phyloP scores from a whole-genome alignment of 2,113 vertebrate species.

The Callopanchax toddi region DNA sequence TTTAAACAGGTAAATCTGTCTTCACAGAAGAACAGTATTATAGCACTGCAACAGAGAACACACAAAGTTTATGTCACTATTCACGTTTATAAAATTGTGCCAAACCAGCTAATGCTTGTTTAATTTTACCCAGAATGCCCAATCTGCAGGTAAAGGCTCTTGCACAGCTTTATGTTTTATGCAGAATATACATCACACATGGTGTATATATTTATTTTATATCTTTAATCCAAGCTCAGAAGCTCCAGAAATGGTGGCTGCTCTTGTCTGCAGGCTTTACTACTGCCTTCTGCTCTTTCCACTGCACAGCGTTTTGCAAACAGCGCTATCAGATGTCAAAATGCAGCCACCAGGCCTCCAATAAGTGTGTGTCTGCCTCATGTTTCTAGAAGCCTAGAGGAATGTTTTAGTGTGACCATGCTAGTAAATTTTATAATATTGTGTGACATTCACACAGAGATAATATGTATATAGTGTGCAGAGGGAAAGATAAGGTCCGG shows the following conservation, averaged over 20 bases:
- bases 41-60: neutral
- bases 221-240: conserved; percentile 28
- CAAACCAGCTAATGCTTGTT: neutral
- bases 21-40: no score
- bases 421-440: conserved; percentile 12
- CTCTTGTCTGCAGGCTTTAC: conserved; percentile 35
- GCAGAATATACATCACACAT: neutral
- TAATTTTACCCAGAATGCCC: neutral
- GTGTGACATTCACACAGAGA: conserved; percentile 24
- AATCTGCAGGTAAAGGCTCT: conserved; percentile 8
- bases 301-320: conserved; percentile 47
- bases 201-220: conserved; percentile 4
- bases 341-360: conserved; percentile 45
- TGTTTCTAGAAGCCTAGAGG: conserved; percentile 21
- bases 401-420: conserved; percentile 17
- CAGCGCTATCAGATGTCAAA: conserved; percentile 59
- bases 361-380: conserved; percentile 5
- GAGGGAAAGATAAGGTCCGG: neutral
- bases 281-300: conserved; percentile 55
- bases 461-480: neutral
- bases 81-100: neutral
- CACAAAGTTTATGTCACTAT: neutral
- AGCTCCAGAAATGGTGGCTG: conserved; percentile 65
- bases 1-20: no score
- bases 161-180: no score